A percentile compares a stretch with the other conserved stretches of the same genome.
phyloP scores from a whole-genome alignment of 1,140 invertebrate species.

The Pogonus chalceus region DNA sequence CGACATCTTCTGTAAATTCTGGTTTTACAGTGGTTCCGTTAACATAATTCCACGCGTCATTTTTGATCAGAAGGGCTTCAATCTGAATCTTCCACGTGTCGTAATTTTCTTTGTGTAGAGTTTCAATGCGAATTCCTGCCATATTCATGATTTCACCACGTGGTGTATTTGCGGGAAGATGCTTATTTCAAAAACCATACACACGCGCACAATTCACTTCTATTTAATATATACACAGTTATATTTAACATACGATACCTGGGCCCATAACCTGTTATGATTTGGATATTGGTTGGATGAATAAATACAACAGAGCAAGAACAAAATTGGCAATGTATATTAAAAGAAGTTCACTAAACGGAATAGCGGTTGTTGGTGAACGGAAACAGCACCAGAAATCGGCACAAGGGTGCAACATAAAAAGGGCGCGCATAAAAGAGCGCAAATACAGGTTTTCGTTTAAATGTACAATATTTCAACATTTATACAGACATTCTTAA shows the following conservation, averaged over 20 bases:
- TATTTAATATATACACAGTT: not conserved
- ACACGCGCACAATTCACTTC: not conserved
- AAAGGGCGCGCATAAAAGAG: no score
- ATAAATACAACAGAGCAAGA: no score
- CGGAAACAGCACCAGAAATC: no score
- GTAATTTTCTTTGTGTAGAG: slow-evolving; percentile 16
- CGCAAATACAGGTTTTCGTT: no score
- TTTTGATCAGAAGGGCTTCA: slow-evolving; percentile 18
- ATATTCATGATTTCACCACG: not conserved
- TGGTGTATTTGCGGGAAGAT: not conserved
- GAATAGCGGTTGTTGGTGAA: no score
- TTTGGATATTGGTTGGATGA: no score
- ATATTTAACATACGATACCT: not conserved
- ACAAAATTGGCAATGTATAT: no score
- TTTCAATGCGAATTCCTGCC: slow-evolving; percentile 4
- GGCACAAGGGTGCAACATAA: no score
- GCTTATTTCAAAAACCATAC: not conserved
- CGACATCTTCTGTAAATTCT: not conserved
- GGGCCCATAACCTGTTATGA: not conserved
- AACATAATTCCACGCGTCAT: slow-evolving; percentile 20
- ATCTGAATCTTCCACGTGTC: slow-evolving; percentile 23
- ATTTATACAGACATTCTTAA: no score
- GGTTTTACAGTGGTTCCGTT: slow-evolving; percentile 10
- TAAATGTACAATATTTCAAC: no score
- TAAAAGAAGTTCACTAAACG: no score